Conservation (phyloP, 2,888 invertebrate genomes). For the Thereva unica region DNA sequence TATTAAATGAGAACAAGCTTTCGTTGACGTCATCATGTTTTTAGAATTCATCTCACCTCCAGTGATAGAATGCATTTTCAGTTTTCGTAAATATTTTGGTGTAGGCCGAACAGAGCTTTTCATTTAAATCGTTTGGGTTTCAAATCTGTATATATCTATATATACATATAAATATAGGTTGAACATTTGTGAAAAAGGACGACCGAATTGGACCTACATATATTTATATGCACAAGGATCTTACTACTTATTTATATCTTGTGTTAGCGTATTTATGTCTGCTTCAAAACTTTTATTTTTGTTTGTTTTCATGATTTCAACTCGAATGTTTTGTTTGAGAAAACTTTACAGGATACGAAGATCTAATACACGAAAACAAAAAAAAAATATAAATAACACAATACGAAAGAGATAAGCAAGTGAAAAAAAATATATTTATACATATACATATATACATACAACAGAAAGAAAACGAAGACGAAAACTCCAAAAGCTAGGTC, state of each 20-base stretch:
- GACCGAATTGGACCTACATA: constrained; percentile 24
- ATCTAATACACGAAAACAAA: no score
- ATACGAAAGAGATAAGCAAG: no score
- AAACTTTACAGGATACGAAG: neutral
- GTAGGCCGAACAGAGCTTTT: constrained; percentile 19
- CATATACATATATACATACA: no score
- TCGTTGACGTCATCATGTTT: constrained; percentile 30
- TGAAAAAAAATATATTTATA: no score
- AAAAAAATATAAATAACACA: no score
- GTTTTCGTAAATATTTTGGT: constrained; percentile 32
- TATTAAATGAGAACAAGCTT: constrained; percentile 10
- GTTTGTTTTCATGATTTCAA: constrained; percentile 19
- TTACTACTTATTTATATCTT: constrained; percentile 5
- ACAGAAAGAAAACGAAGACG: no score
- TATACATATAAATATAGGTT: no score
- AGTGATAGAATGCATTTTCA: constrained; percentile 20
- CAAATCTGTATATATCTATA: no score
- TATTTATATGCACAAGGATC: constrained; percentile 8
- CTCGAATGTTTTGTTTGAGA: constrained; percentile 16
- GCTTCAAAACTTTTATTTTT: constrained; percentile 1
- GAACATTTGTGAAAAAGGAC: neutral
- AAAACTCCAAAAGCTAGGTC: no score
- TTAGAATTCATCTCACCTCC: constrained; percentile 27
- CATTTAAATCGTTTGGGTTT: neutral
- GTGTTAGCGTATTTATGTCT: constrained; percentile 2